Conservation (phyloP, 2,797 vertebrate species). For the Pseudochaenichthys georgianus region DNA sequence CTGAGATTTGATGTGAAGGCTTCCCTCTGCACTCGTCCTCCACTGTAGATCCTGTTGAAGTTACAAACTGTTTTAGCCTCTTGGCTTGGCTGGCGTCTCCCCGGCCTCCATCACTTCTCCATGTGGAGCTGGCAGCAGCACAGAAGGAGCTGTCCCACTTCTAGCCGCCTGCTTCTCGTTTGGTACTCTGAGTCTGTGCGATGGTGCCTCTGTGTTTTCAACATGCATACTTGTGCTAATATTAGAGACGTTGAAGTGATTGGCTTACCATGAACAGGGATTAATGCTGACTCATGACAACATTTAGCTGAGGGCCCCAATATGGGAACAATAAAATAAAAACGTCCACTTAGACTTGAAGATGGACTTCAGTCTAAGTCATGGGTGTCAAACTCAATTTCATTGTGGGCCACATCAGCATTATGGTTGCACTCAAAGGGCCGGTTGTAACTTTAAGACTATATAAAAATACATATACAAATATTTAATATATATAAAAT, state of each 20-base stretch:
- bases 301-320: too few species aligned
- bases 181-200: slow-evolving; percentile 11
- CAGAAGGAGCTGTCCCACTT: slow-evolving; percentile 45
- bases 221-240: slow-evolving; percentile 9
- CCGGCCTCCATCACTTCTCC: slow-evolving; percentile 40
- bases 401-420: too few species aligned
- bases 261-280: background rate
- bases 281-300: too few species aligned
- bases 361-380: too few species aligned
- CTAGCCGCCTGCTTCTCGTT: slow-evolving; percentile 4
- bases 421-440: too few species aligned
- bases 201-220: slow-evolving; percentile 9
- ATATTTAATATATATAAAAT: too few species aligned
- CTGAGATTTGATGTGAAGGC: slow-evolving; percentile 68
- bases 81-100: slow-evolving; percentile 44
- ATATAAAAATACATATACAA: too few species aligned
- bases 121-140: slow-evolving; percentile 42
- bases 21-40: slow-evolving; percentile 54
- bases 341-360: too few species aligned
- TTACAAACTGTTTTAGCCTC: slow-evolving; percentile 68
- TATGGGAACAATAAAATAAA: too few species aligned
- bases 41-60: slow-evolving; percentile 64
- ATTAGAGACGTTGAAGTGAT: slow-evolving; percentile 27
- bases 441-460: too few species aligned
- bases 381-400: too few species aligned